Conservation (phyloP, 2,888 invertebrate species). For the Calliopum simillimum region DNA sequence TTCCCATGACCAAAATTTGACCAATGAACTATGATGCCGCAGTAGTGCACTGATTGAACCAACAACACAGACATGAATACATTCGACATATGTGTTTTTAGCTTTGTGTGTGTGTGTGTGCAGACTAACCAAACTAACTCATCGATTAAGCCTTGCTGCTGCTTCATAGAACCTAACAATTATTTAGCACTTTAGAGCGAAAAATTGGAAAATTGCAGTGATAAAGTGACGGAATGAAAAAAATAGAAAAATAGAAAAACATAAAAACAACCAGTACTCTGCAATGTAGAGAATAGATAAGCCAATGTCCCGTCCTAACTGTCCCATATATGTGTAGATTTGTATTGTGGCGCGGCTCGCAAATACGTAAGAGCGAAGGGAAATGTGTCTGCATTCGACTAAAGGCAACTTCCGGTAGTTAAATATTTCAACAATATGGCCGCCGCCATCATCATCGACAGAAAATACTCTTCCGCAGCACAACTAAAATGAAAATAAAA, state of each 20-base stretch:
- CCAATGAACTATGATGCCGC: too few species aligned
- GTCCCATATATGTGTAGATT: too few species aligned
- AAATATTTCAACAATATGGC: constrained; percentile 23
- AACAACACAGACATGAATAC: too few species aligned
- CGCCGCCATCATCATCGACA: too few species aligned
- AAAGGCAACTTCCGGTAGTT: constrained; percentile 15
- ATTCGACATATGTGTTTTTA: not conserved
- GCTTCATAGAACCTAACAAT: not conserved
- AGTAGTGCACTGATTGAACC: too few species aligned
- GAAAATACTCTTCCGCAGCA: too few species aligned
- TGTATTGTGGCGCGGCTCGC: too few species aligned
- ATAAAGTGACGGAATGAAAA: too few species aligned
- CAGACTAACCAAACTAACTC: constrained; percentile 2
- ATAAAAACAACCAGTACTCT: not conserved
- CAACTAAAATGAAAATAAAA: too few species aligned
- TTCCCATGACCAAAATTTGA: too few species aligned
- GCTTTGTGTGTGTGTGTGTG: not conserved
- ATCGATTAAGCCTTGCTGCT: not conserved
- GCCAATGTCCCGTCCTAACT: not conserved
- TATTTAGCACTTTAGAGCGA: constrained; percentile 1
- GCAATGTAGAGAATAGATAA: not conserved
- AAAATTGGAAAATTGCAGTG: not conserved
- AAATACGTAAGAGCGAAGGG: not conserved
- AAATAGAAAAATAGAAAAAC: not conserved
- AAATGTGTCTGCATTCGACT: constrained; percentile 9